Base-by-base conservation (phyloP, 2,113 vertebrate species). In the Rafetus swinhoei region DNA sequence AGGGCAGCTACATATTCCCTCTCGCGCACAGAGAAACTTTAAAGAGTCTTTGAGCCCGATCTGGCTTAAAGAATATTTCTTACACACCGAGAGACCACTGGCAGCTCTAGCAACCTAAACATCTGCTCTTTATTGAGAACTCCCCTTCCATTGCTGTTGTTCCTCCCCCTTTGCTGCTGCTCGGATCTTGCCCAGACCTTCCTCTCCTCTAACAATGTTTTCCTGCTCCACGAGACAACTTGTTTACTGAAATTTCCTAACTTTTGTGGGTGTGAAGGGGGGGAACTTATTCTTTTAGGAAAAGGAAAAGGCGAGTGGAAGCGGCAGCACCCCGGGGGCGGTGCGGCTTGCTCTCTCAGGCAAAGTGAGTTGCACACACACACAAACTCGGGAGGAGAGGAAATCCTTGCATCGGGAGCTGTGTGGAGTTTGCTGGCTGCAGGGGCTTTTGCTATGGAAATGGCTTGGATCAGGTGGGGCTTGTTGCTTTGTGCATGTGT, bases 401-500 rank as follows among this genome's bases (percentile, higher is more conserved):
- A 65, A 82, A 32, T 27, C 79, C 72, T 88, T 3, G 76, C 69
- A 2, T n/a, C 77, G 4, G 55, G 59, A 56, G 55, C 53, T 94
- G 74, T 57, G 77, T 53, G 21, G 57, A 55, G 52, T 53, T 90
- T 84, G 79, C 80, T n/a, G 82, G 85, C 92, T 82, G 89, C 59
- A 35, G 89, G 89, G 86, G 76, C 62, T 86, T 39, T 82, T 53
- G 90, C 93, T 69, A 94, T 97, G 98, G 98, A 98, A 77, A 99
- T 99, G 98, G 97, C 98, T 98, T 96, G 97, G 98, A 96, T 98
- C 88, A 93, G 97, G 96, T 97, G 98, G 98, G 97, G 98, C 95
- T 95, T 98, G n/a, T 87, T 99, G 19, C 94, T 98, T 53, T 98
- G 96, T 96, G 97, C 88, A 12, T 98, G 85, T 88, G 94, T 93